Base-by-base conservation (phyloP, 2,113 vertebrate genomes). In the Perca fluviatilis region DNA sequence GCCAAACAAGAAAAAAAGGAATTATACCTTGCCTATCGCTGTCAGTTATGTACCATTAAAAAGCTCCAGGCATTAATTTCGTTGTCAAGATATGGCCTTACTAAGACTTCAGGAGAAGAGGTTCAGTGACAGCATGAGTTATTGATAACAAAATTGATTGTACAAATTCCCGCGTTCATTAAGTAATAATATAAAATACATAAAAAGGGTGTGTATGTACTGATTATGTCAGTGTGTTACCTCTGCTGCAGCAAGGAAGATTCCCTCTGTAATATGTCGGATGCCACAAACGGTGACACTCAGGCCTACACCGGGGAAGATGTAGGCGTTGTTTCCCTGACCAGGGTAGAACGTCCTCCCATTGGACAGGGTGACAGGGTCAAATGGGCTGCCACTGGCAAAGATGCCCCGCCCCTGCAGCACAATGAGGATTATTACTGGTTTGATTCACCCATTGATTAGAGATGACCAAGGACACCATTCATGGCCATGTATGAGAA, bases 241-340 rank as follows among this genome's bases (percentile, higher is more conserved):
- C 97, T 99, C 97, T 36, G 98, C 98, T 70, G 97, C 96, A 9
- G 91, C 95, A 74, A 99, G 97, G 87, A 99, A 99, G 85, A 98
- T 82, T 0, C 96, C 91, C 21, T 99, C 98, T 0, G 75, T 69
- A 62, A 99, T 97, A 53, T 97, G 95, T 75, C 91, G 96, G 84
- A 99, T 8, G 68, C 95, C 95, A 79, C 98, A 97, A 0, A 97
- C 94, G 21, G 95, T 95, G 72, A 97, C 95, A 0, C 97, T 97
- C 51, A 99, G 96, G 30, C 96, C 98, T 68, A 99, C 96, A 69
- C 98, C 97, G 6, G 98, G 98, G 83, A 99, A 99, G 91, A 99
- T 97, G 15, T 99, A 99, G 74, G 98, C 95, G 66, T 99, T 99
- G 94, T 99, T 99, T 49, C 98, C 98, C 94, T 99, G 98, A 40